Evolutionary conservation across 2,888 invertebrate genomes (phyloP), one percentile per base, ranked within the genome.

Genomic region (Parascotia fuliginaria): DNA sequence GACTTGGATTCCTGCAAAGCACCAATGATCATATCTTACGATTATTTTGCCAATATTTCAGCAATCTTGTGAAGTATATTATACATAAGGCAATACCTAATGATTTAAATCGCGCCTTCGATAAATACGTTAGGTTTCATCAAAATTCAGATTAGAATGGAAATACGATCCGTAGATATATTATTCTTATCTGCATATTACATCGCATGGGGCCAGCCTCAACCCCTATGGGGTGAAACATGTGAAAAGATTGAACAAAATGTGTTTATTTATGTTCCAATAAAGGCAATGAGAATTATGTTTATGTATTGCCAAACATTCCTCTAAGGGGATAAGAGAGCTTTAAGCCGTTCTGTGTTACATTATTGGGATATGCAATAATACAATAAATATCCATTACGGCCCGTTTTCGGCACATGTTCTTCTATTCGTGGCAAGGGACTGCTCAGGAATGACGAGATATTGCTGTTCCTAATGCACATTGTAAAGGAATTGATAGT

Each of bases 191-290:
- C 56, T 48, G 42, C 36, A 42, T 52, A 45, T 61, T 47, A 61
- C 48, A 48, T 47, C 52, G 49, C 43, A 55, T 40, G 45, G 43
- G 37, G 7, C 29, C 40, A 12, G 19, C 27, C 7, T 33, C 15
- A 33, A 38, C 40, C 34, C 36, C 14, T 16, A 27, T 43, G 42
- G 53, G 46, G 52, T 46, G 52, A 48, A 52, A 56, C 55, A 60
- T 48, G 59, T 49, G 49, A 65, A 40, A 48, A 55, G 39, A 42
- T 36, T 49, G 50, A 45, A 53, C 19, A 31, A 53, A 19, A 57
- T 33, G 52, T 57, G 53, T 65, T 56, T 65, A 60, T 65, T 59
- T 65, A 65, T 65, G 56, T 55, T 42, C 38, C 55, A 59, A 62
- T 65, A 59, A 48, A 65, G 13, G 54, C 50, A 57, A 55, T 62